Percentiles rank a stretch among this genome's conserved stretches.
These are phyloP conservation scores for Trachurus trachurus DNA, from an alignment of 2,797 vertebrate species.

Conservation along the genomic window DNA sequence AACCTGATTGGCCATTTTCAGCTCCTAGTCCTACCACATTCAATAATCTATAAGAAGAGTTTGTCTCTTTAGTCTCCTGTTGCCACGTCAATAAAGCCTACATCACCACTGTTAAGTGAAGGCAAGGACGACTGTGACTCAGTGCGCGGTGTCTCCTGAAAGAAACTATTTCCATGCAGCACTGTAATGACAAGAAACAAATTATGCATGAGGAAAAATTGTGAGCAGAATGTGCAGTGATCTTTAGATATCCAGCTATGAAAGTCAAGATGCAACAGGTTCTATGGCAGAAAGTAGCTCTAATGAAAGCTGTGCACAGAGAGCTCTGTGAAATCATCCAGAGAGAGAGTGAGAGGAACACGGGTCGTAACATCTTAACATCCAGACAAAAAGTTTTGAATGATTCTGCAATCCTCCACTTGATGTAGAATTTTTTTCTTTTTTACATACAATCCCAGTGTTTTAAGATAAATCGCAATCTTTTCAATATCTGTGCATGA, in stretches of 20 bases:
- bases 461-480: neutral
- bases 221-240: no score
- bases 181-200: conserved; percentile 27
- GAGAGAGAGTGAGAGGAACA: neutral
- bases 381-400: neutral
- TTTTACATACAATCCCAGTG: no score
- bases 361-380: neutral
- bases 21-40: neutral
- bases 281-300: neutral
- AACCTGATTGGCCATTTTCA: neutral
- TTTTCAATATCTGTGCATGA: neutral
- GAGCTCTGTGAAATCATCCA: neutral
- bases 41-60: neutral
- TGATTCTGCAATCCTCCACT: neutral
- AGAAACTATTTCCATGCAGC: conserved; percentile 19
- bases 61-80: conserved; percentile 30
- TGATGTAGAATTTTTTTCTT: neutral
- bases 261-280: neutral
- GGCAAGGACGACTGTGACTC: conserved; percentile 41
- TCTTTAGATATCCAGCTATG: no score
- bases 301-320: neutral
- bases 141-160: conserved; percentile 16
- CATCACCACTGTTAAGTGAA: conserved; percentile 7
- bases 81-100: conserved; percentile 37
- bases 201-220: neutral